phyloP scores from a whole-genome alignment of 2,113 vertebrate species.

The Ornithorhynchus anatinus region DNA sequence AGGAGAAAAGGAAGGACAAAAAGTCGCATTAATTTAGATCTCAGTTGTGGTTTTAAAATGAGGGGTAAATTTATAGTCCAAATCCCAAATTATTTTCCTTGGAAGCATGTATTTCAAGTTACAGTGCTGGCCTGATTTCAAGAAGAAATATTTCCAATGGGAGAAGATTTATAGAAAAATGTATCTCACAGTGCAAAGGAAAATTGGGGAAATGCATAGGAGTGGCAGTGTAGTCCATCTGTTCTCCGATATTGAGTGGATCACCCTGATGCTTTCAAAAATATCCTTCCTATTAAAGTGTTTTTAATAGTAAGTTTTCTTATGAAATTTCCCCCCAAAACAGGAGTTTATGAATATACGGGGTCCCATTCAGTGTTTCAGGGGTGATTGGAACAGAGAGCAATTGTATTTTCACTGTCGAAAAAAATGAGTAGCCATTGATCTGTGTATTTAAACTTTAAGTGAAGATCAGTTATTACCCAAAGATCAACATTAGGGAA shows the following conservation, averaged over 20 bases:
- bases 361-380: not conserved
- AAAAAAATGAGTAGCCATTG: not conserved
- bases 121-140: conserved; percentile 13
- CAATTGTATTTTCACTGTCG: not conserved
- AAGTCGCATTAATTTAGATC: conserved; percentile 23
- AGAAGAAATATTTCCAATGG: conserved; percentile 11
- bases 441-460: not conserved
- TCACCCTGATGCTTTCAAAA: conserved; percentile 33
- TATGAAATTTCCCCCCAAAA: conserved; percentile 21
- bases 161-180: conserved; percentile 10
- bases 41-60: not conserved
- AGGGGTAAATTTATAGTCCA: not conserved
- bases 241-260: conserved; percentile 44
- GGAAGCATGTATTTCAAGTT: not conserved
- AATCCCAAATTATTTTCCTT: not conserved
- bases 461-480: not conserved
- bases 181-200: conserved; percentile 17
- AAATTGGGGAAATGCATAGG: conserved; percentile 6
- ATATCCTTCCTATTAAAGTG: conserved; percentile 20
- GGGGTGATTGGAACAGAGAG: not conserved
- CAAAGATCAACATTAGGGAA: not conserved
- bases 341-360: not conserved
- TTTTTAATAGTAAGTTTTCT: conserved; percentile 42
- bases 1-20: conserved; percentile 4
- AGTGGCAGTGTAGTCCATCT: conserved; percentile 25